These are phyloP conservation scores for Girardinus metallicus DNA, from an alignment of 2,797 vertebrate genomes.

Conservation along the genomic window DNA sequence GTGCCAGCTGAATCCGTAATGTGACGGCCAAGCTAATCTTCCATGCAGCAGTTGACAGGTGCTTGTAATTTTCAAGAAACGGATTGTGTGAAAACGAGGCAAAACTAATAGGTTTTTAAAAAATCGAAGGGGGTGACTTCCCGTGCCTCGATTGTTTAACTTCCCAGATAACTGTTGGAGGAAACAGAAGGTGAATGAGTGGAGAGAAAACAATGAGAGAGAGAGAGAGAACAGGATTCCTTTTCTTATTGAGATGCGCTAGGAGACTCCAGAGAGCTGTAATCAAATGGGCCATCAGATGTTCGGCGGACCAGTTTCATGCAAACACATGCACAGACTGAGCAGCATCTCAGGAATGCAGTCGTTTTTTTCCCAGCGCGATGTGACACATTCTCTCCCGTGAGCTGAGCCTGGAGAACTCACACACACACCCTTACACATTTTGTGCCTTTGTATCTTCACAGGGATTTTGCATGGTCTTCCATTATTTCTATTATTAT, in stretches of 20 bases:
- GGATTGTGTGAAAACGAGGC: neutral
- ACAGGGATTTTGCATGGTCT: neutral
- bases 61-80: constrained; percentile 51
- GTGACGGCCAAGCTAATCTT: constrained; percentile 48
- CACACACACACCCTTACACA: neutral
- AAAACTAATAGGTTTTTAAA: constrained; percentile 24
- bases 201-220: neutral
- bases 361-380: constrained; percentile 46
- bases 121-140: constrained; percentile 26
- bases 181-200: constrained; percentile 15
- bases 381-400: constrained; percentile 27
- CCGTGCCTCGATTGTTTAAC: constrained; percentile 11
- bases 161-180: constrained; percentile 16
- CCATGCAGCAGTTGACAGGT: constrained; percentile 51
- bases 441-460: neutral
- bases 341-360: constrained; percentile 53
- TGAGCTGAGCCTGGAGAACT: constrained; percentile 8
- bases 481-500: neutral
- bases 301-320: constrained; percentile 39
- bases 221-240: neutral
- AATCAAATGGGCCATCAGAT: constrained; percentile 54
- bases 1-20: constrained; percentile 45
- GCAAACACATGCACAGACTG: constrained; percentile 17
- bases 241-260: constrained; percentile 44
- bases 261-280: constrained; percentile 40